phyloP scores from a whole-genome alignment of 2,797 vertebrate genomes.

The Distichodus sexfasciatus region DNA sequence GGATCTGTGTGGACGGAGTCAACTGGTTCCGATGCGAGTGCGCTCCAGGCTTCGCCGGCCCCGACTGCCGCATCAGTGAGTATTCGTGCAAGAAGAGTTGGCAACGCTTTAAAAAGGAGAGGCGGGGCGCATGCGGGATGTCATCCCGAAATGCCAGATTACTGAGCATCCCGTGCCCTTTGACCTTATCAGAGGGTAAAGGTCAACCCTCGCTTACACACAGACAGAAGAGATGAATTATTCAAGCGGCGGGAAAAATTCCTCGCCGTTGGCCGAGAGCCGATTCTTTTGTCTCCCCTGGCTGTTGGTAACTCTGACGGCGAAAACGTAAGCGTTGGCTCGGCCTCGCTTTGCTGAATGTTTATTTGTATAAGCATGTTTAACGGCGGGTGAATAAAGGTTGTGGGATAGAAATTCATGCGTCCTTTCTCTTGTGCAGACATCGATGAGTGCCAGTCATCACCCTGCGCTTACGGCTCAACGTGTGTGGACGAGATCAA shows the following conservation, averaged over 20 bases:
- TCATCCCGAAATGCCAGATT: conserved; percentile 44
- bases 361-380: not conserved
- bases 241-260: conserved; percentile 69
- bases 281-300: conserved; percentile 37
- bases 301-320: conserved; percentile 30
- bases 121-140: not conserved
- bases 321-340: conserved; percentile 36
- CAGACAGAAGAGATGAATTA: conserved; percentile 68
- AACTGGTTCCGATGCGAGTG: conserved; percentile 99
- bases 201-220: conserved; percentile 65
- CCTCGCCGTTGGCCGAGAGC: conserved; percentile 37
- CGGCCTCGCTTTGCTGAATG: too few relatives aligned
- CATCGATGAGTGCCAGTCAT: conserved; percentile 97
- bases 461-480: conserved; percentile 91
- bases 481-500: conserved; percentile 97
- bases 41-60: conserved; percentile 91
- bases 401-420: too few relatives aligned
- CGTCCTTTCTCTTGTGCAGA: conserved; percentile 79
- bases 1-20: conserved; percentile 93
- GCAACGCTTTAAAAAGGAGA: conserved; percentile 1
- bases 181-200: conserved; percentile 58
- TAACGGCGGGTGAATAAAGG: not conserved
- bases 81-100: conserved; percentile 43
- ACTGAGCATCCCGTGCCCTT: conserved; percentile 49
- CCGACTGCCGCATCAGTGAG: conserved; percentile 99